Percentiles rank a stretch among this genome's conserved stretches.
These are phyloP conservation scores for Electrophaes corylata DNA, from an alignment of 2,888 invertebrate genomes.

Conservation along the genomic window DNA sequence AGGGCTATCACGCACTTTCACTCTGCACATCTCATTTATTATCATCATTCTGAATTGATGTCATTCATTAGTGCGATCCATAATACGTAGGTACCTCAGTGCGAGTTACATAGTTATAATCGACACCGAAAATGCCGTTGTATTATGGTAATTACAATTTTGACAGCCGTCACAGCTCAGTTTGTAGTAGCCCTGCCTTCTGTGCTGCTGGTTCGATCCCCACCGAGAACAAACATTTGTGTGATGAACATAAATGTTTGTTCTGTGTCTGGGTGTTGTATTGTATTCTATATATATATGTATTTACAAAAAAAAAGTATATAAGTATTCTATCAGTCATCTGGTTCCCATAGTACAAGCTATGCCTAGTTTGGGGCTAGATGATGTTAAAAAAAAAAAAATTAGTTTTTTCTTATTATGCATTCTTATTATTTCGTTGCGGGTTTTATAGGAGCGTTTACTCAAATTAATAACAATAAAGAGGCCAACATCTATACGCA, in stretches of 20 bases:
- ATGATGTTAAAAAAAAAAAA: too few relatives aligned
- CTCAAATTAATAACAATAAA: neutral
- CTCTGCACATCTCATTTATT: slow-evolving; percentile 24
- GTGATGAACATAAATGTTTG: too few relatives aligned
- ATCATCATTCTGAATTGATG: slow-evolving; percentile 28
- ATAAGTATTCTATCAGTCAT: too few relatives aligned
- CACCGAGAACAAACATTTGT: too few relatives aligned
- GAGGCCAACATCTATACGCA: neutral
- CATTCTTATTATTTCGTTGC: neutral
- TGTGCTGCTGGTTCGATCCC: too few relatives aligned
- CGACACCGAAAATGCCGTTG: neutral
- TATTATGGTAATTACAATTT: neutral
- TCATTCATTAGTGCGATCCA: slow-evolving; percentile 19
- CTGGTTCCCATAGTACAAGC: too few relatives aligned
- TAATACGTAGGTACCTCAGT: slow-evolving; percentile 5
- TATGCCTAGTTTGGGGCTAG: too few relatives aligned
- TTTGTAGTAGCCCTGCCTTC: too few relatives aligned
- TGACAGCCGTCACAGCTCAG: too few relatives aligned
- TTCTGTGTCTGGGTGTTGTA: too few relatives aligned
- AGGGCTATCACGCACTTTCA: slow-evolving; percentile 42
- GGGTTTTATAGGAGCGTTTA: neutral
- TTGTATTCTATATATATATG: too few relatives aligned
- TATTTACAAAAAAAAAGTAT: too few relatives aligned
- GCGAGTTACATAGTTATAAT: slow-evolving; percentile 13
- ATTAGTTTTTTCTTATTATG: neutral